Evolutionary conservation across 2,888 invertebrate species (phyloP).

Genomic region (Lochmaea capreae): DNA sequence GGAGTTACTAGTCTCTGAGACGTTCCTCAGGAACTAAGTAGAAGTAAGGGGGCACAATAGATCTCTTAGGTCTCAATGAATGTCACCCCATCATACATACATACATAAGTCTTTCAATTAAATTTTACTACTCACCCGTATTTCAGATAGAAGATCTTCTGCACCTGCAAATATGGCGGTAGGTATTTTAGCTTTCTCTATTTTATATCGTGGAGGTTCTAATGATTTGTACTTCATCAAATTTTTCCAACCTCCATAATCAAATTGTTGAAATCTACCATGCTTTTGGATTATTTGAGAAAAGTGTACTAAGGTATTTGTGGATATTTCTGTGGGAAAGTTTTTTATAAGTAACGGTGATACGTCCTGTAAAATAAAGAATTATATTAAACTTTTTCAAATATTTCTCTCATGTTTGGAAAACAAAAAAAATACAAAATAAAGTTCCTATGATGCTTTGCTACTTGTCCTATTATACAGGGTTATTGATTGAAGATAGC

Average conservation of each 20-base stretch:
- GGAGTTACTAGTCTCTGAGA: too few relatives aligned
- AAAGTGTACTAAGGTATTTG: constrained; percentile 37
- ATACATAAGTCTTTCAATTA: too few relatives aligned
- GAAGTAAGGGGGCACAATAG: too few relatives aligned
- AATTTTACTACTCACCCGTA: constrained; percentile 16
- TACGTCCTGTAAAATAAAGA: constrained; percentile 43
- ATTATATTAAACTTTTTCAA: background rate
- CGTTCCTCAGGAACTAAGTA: too few relatives aligned
- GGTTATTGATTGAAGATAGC: too few relatives aligned
- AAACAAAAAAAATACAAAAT: too few relatives aligned
- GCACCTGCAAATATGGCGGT: constrained; percentile 24
- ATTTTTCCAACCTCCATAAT: constrained; percentile 24
- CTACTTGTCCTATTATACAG: too few relatives aligned
- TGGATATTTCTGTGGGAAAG: constrained; percentile 41
- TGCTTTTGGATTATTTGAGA: constrained; percentile 27
- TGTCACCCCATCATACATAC: too few relatives aligned
- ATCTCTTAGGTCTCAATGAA: too few relatives aligned
- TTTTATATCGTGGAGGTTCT: constrained; percentile 25
- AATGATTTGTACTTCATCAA: constrained; percentile 25
- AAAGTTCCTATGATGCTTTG: too few relatives aligned
- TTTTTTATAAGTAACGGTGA: constrained; percentile 42
- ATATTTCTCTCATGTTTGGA: too few relatives aligned
- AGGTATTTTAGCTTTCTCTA: constrained; percentile 20
- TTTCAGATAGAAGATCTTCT: constrained; percentile 23
- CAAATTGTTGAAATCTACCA: constrained; percentile 32